Percentiles rank a stretch among this genome's conserved stretches.
Conservation (phyloP, 2,888 invertebrate genomes). For the Thera obeliscata region DNA sequence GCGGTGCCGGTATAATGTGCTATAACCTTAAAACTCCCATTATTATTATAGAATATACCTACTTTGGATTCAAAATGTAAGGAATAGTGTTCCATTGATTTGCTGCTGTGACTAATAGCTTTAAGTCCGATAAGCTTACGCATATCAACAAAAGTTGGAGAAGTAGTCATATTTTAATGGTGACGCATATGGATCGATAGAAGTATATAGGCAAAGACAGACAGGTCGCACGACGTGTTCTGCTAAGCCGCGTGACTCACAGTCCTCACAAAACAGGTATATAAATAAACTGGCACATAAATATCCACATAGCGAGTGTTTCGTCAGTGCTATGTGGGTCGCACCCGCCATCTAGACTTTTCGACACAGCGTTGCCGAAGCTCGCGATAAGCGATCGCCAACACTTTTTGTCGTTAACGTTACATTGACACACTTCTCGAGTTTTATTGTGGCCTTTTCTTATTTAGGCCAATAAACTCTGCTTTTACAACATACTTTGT, state of each 20-base stretch:
- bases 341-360: slow-evolving; percentile 65
- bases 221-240: slow-evolving; percentile 35
- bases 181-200: slow-evolving; percentile 20
- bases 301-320: slow-evolving; percentile 59
- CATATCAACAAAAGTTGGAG: no score
- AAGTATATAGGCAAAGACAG: slow-evolving; percentile 28
- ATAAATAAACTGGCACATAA: slow-evolving; percentile 51
- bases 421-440: slow-evolving; percentile 62
- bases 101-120: background rate
- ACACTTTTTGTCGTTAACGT: slow-evolving; percentile 62
- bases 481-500: slow-evolving; percentile 26
- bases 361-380: slow-evolving; percentile 61
- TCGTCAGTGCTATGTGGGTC: slow-evolving; percentile 70
- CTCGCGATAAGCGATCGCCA: slow-evolving; percentile 57
- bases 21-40: no score
- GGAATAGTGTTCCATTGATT: background rate
- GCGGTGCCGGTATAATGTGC: no score
- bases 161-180: background rate
- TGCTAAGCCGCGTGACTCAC: slow-evolving; percentile 38
- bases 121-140: background rate
- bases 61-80: background rate
- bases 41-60: background rate
- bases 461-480: slow-evolving; percentile 39
- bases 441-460: slow-evolving; percentile 44
- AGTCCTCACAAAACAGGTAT: slow-evolving; percentile 45